phyloP scores from a whole-genome alignment of 1,140 invertebrate species.

The Drosophila seguyi region DNA sequence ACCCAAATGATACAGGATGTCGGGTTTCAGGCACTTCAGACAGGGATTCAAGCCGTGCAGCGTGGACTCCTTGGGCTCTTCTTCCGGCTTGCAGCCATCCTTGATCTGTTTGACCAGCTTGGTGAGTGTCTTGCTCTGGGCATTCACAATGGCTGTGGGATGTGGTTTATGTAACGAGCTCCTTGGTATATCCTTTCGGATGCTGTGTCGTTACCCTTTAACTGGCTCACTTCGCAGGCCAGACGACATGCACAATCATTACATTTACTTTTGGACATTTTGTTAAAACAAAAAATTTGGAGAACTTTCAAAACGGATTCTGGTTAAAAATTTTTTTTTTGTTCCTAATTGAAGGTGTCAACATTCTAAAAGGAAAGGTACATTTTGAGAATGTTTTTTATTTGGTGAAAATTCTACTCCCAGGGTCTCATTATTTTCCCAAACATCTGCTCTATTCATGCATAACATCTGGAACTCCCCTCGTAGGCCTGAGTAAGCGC shows the following conservation, averaged over 20 bases:
- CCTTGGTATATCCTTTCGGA: not conserved
- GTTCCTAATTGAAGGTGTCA: too few relatives aligned
- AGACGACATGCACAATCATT: slow-evolving; percentile 25
- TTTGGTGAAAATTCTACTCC: not conserved
- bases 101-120: slow-evolving; percentile 49
- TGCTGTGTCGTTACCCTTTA: slow-evolving; percentile 43
- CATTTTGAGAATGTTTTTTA: not conserved
- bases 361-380: not conserved
- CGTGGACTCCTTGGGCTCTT: not conserved
- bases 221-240: slow-evolving; percentile 47
- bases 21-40: slow-evolving; percentile 52
- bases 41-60: slow-evolving; percentile 52
- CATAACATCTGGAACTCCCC: slow-evolving; percentile 12
- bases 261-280: slow-evolving; percentile 14
- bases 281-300: slow-evolving; percentile 7
- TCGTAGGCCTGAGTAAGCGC: slow-evolving; percentile 27
- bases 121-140: slow-evolving; percentile 54
- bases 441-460: not conserved
- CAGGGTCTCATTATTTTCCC: not conserved
- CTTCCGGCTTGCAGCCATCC: slow-evolving; percentile 27
- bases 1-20: slow-evolving; percentile 51
- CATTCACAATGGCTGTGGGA: slow-evolving; percentile 48
- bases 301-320: slow-evolving; percentile 2
- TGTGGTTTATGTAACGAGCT: not conserved
- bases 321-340: too few relatives aligned